Evolutionary conservation across 1,140 invertebrate genomes (phyloP).

Genomic region (Drosophila mojavensis): DNA sequence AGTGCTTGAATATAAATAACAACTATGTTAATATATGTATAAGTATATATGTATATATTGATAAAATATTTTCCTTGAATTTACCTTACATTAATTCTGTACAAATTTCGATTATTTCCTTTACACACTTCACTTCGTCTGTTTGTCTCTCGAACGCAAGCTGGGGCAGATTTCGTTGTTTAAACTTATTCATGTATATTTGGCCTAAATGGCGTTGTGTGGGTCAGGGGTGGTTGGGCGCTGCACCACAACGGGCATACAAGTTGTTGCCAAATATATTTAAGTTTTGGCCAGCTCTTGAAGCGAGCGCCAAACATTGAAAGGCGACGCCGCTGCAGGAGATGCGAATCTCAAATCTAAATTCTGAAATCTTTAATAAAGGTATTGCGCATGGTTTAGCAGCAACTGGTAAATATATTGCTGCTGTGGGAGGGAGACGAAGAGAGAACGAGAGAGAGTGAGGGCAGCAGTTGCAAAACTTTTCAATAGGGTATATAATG

Average conservation of each 20-base stretch:
- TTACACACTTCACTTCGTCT: background rate
- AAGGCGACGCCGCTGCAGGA: constrained; percentile 42
- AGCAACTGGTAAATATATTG: constrained; percentile 20
- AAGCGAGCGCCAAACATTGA: constrained; percentile 39
- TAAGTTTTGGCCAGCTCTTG: constrained; percentile 70
- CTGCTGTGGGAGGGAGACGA: constrained; percentile 1
- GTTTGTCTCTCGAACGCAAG: background rate
- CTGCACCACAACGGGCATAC: constrained; percentile 2
- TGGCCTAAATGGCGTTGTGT: constrained; percentile 3
- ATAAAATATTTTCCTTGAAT: constrained; percentile 52
- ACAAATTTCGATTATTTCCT: constrained; percentile 60
- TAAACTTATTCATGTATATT: constrained; percentile 38
- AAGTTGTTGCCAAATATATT: constrained; percentile 41
- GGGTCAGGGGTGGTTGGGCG: background rate
- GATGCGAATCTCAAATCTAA: constrained; percentile 7
- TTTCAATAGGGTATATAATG: constrained; percentile 50
- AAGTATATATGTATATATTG: too few species aligned
- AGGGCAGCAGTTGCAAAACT: constrained; percentile 24
- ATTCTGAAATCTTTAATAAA: constrained; percentile 49
- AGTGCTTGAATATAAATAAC: too few species aligned
- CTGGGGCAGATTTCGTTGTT: constrained; percentile 24
- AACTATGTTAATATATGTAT: too few species aligned
- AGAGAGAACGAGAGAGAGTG: background rate
- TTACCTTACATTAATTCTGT: constrained; percentile 65
- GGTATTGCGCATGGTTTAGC: constrained; percentile 36